Base-by-base conservation (phyloP, 2,797 vertebrate genomes). In the Bradypus variegatus region DNA sequence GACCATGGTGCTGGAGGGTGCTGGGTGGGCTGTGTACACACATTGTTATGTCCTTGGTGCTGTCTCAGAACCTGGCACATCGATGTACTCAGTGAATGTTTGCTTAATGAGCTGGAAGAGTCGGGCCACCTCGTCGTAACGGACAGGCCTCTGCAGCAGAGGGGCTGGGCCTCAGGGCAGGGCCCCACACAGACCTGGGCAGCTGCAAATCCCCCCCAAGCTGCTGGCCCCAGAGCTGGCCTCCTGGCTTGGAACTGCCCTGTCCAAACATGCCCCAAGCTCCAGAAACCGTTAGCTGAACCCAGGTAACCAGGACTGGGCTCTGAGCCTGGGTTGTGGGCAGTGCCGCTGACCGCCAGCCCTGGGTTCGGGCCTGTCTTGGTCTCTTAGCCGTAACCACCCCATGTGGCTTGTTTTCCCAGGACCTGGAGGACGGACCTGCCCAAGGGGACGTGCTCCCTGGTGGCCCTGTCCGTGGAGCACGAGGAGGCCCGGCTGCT, bases 371-470 rank as follows among this genome's bases (percentile, higher is more conserved):
- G 25, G 55, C 3, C n/a, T 89, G 41, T 45, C 41, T 45, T 45
- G 41, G 41, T 5, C 69, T 67, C 53, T 77, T 15, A 0, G 2
- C n/a, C 45, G 0, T 41, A 33, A 25, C 53, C 33, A n/a, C 48
- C 15, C 73, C 3, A 9, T 7, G 15, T 0, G 64, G 41, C 7
- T 41, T 91, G 8, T 83, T 8, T 95, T 77, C 90, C 15, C 96
- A 99, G 99, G 97, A 98, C 99, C 0, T 99, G 99, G 99, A 98
- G 97, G 96, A 99, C 98, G 0, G 98, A 99, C 91, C 96, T 99
- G 96, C 98, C 99, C n/a, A 99, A 99, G 96, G 99, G 99, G 19
- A 98, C 97, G 73, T 99, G 99, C 90, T 97, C 98, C 67, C 97
- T 99, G 94, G 98, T 99, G 92, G 98, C 98, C 5, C 94, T 98